Evolutionary conservation across 2,888 invertebrate genomes (phyloP), one percentile per base, ranked within the genome.

Genomic region (Eilema caniola): DNA sequence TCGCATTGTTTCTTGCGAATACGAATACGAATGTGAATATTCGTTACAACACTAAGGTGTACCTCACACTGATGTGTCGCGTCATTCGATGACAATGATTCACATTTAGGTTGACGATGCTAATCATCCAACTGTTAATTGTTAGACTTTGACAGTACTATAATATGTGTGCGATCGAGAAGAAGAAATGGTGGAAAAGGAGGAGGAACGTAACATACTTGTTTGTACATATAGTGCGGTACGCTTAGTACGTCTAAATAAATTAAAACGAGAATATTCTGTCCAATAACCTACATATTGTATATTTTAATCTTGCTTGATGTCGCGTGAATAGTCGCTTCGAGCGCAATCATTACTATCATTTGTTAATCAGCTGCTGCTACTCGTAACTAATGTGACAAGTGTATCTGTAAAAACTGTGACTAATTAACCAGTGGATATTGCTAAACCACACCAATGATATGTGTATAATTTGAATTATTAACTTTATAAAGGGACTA

Each of bases 401-500:
- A 14, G 59, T n/a, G 53, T 53, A 20, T 59, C 2, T 59, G 25
- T 14, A 59, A 33, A 12, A n/a, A 23, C 5, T 31, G 53, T 28
- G 47, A 65, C 53, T 14, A 23, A 53, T 14, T 28, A 62, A 62
- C 41, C 8, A 53, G n/a, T 53, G 53, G 53, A 53, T 16, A 28
- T 16, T 59, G 28, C 25, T 59, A 28, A 16, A 16, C 59, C 25
- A 59, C 25, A 59, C 16, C 16, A 16, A 16, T 16, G 59, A 59
- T 8, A 62, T 62, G 62, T 41, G 25, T 47, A 63, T 65, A 56
- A 31, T 28, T 12, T 23, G 41, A 16, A 41, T 7, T 8, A 41
- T 64, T 41, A 63, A 64, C 56, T 23, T 5, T 57, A 10, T 47
- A 60, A 69, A 60, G 20, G 59, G 64, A 65, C 64, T 60, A 16